Evolutionary conservation across 2,113 vertebrate genomes (phyloP), one percentile per base, ranked within the genome.

Genomic region (Mixornis gularis): DNA sequence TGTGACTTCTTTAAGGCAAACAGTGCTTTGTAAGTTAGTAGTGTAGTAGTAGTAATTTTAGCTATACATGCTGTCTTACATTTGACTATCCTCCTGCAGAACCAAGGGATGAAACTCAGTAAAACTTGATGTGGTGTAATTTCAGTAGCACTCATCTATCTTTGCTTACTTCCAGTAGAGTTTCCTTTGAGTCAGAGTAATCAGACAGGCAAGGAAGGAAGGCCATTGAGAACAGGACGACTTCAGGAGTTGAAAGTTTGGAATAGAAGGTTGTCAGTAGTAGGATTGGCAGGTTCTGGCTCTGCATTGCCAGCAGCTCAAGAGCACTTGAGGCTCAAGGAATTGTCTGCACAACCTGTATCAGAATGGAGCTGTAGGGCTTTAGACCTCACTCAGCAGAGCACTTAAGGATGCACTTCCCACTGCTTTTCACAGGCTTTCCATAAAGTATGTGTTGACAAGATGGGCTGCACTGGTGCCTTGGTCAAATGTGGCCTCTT

Each of bases 341-440:
- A 79, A n/a, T 22, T 4, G 0, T 44, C 43, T 63, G 48, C 1
- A 0, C 21, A 36, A 3, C 13, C 24, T 2, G 1, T 12, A 1
- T n/a, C 32, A 17, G 72, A 51, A 25, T 3, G 4, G 73, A 27
- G 21, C 72, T 58, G 32, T 10, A 36, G 51, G 69, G 43, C 26
- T 62, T 56, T 26, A 48, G 78, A 48, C 7, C 3, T 56, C 53
- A 5, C 40, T 76, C 44, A 65, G 17, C 46, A 52, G 26, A 52
- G 8, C 11, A 4, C n/a, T 44, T 44, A 9, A 18, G 52, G 16
- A 21, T 29, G 46, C 34, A 10, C 19, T 78, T 79, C 56, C 34
- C 27, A 5, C 8, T 13, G 1, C n/a, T 69, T 64, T 49, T 65
- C 76, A 34, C 24, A 58, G 36, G 34, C 38, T 83, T 71, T 63